Evolutionary conservation across 2,797 vertebrate species (phyloP).

Genomic region (Bufotes viridis): DNA sequence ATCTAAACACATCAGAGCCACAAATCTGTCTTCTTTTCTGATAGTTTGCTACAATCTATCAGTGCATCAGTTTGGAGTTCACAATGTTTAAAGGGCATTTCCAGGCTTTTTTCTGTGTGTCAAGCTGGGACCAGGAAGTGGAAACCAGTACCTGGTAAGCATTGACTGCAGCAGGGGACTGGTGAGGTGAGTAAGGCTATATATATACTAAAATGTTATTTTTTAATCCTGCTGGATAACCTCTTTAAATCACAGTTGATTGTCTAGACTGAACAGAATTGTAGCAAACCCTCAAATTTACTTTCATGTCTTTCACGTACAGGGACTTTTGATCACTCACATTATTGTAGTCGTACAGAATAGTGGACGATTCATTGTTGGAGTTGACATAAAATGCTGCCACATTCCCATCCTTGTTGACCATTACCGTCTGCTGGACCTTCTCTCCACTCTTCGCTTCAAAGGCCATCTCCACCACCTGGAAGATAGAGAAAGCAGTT

Average conservation of each 20-base stretch:
- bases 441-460: conserved; percentile 28
- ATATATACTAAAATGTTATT: too few species aligned
- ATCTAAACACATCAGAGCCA: background rate
- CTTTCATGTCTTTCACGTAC: background rate
- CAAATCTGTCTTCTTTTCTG: background rate
- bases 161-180: too few species aligned
- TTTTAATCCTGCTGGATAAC: too few species aligned
- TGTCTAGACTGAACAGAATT: background rate
- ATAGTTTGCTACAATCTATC: background rate
- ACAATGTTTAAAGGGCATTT: too few species aligned
- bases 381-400: conserved; percentile 53
- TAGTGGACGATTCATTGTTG: conserved; percentile 55
- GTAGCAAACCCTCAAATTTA: background rate
- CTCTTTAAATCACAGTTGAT: too few species aligned
- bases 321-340: conserved; percentile 40
- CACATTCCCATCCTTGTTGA: conserved; percentile 52
- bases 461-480: conserved; percentile 58
- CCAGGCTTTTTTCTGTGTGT: too few species aligned
- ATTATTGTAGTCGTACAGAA: conserved; percentile 61
- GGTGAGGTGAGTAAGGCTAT: too few species aligned
- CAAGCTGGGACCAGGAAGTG: too few species aligned
- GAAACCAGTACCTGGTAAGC: too few species aligned
- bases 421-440: conserved; percentile 53
- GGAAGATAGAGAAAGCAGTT: background rate
- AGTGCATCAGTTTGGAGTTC: background rate